These are phyloP conservation scores for Saimiri boliviensis DNA, from an alignment of 2,113 vertebrate genomes.

Conservation along the genomic window DNA sequence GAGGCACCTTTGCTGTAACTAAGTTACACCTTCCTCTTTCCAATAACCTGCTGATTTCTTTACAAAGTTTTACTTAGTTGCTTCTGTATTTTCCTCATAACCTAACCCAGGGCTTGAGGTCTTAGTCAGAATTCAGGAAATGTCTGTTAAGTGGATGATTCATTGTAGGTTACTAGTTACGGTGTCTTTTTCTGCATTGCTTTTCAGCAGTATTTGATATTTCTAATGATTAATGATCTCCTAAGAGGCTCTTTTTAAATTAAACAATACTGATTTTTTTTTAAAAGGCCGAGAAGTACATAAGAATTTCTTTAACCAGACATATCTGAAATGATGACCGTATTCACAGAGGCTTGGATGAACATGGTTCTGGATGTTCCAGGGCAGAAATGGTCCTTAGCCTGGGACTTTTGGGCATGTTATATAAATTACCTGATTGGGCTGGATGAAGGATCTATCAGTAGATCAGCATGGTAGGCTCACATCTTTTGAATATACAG, in stretches of 20 bases:
- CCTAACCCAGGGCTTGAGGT: background rate
- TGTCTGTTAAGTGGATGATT: constrained; percentile 35
- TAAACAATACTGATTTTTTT: constrained; percentile 28
- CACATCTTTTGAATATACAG: background rate
- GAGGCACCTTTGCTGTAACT: constrained; percentile 19
- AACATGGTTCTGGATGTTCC: background rate
- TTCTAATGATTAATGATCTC: constrained; percentile 51
- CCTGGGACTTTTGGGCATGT: background rate
- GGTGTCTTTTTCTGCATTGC: background rate
- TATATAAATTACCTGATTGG: background rate
- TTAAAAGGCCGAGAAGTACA: constrained; percentile 27
- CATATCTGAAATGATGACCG: background rate
- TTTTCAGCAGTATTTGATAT: constrained; percentile 52
- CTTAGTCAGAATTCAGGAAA: constrained; percentile 48
- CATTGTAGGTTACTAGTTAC: constrained; percentile 37
- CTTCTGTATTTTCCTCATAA: constrained; percentile 45
- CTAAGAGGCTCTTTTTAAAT: constrained; percentile 50
- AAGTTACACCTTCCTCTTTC: background rate
- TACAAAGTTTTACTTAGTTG: constrained; percentile 41
- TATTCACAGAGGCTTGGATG: background rate
- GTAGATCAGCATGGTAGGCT: background rate
- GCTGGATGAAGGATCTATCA: background rate
- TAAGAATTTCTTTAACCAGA: background rate
- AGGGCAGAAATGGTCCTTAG: background rate
- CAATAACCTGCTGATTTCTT: background rate